Conservation (phyloP, 2,113 vertebrate genomes). For the Nothobranchius kuhntae region DNA sequence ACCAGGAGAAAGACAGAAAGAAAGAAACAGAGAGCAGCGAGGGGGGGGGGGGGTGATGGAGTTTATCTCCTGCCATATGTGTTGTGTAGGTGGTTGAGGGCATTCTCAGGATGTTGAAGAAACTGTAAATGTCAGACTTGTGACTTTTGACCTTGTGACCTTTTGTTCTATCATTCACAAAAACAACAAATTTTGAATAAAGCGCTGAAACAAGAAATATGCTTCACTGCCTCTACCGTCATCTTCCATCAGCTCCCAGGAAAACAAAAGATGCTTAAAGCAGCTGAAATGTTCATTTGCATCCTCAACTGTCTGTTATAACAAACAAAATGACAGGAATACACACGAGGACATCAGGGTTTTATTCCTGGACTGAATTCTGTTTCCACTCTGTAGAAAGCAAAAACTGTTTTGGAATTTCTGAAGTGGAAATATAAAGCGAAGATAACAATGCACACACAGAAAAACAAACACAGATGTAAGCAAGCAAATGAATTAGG, state of each 20-base stretch:
- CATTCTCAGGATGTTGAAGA: constrained; percentile 42
- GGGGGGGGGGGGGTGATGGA: constrained; percentile 46
- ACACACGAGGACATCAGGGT: background rate
- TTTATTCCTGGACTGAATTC: constrained; percentile 5
- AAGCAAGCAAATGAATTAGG: constrained; percentile 42
- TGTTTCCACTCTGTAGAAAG: background rate
- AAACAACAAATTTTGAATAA: constrained; percentile 50
- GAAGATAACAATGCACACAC: constrained; percentile 17
- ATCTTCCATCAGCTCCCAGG: constrained; percentile 1
- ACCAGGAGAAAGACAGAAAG: constrained; percentile 11
- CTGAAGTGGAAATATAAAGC: constrained; percentile 32
- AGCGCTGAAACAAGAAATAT: constrained; percentile 51
- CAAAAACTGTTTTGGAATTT: constrained; percentile 38
- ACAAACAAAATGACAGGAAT: constrained; percentile 4
- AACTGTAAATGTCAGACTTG: constrained; percentile 58
- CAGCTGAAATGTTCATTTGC: background rate
- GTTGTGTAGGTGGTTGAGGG: constrained; percentile 69
- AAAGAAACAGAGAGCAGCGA: constrained; percentile 44
- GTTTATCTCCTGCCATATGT: constrained; percentile 64
- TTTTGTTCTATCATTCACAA: constrained; percentile 65
- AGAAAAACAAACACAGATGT: constrained; percentile 58
- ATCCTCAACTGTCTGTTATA: background rate
- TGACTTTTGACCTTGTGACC: constrained; percentile 39
- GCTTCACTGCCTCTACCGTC: constrained; percentile 38
- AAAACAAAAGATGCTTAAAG: background rate